phyloP scores from a whole-genome alignment of 2,797 vertebrate species.

The Poeciliopsis turneri region DNA sequence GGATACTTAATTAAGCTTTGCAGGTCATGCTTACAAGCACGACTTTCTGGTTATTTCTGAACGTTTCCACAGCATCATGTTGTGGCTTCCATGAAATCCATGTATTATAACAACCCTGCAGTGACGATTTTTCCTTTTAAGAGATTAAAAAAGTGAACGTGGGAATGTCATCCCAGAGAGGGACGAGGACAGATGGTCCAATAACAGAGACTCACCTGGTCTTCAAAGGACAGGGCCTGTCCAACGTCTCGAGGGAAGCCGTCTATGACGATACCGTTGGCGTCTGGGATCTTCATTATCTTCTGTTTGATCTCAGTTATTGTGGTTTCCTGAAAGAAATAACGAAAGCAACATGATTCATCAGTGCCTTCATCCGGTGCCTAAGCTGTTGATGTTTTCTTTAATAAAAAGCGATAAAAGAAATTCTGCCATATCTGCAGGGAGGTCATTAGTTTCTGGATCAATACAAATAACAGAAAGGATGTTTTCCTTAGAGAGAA shows the following conservation, averaged over 20 bases:
- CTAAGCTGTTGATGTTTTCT: neutral
- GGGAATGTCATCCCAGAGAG: neutral
- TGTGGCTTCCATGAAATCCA: neutral
- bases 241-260: slow-evolving; percentile 97
- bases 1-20: neutral
- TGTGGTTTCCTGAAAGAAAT: slow-evolving; percentile 90
- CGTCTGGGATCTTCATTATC: slow-evolving; percentile 97
- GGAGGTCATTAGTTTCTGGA: slow-evolving; percentile 7
- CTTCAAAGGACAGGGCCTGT: slow-evolving; percentile 96
- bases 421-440: slow-evolving; percentile 2
- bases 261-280: slow-evolving; percentile 94
- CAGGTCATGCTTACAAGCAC: neutral
- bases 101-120: neutral
- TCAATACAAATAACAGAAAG: neutral
- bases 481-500: neutral
- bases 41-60: neutral
- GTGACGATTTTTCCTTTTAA: neutral
- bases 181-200: neutral
- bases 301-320: slow-evolving; percentile 99
- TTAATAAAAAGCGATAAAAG: slow-evolving; percentile 9
- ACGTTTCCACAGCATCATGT: neutral
- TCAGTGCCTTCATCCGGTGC: neutral
- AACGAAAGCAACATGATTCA: slow-evolving; percentile 20
- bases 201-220: slow-evolving; percentile 87
- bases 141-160: neutral